Conservation (phyloP, 1,140 invertebrate species). For the Elymnias hypermnestra region DNA sequence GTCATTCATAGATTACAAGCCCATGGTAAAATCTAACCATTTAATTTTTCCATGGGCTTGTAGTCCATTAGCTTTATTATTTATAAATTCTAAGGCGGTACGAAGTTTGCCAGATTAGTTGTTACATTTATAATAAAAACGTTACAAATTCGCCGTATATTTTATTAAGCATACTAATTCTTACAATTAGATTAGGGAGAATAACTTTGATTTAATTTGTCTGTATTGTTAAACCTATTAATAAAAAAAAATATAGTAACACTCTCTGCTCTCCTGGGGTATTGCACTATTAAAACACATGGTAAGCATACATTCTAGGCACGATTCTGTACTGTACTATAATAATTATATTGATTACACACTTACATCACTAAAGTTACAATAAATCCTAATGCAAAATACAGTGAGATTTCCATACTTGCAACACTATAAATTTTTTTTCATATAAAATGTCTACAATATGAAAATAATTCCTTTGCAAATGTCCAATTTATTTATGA, state of each 20-base stretch:
- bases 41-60: too few relatives aligned
- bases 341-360: slow-evolving; percentile 58
- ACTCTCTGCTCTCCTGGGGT: slow-evolving; percentile 18
- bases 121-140: too few relatives aligned
- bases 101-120: too few relatives aligned
- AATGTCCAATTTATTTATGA: slow-evolving; percentile 7
- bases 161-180: too few relatives aligned
- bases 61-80: too few relatives aligned
- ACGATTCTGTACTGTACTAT: slow-evolving; percentile 70
- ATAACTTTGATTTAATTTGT: too few relatives aligned
- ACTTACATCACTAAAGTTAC: slow-evolving; percentile 36
- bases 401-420: slow-evolving; percentile 30
- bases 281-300: slow-evolving; percentile 72
- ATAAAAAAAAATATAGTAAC: not conserved
- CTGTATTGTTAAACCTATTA: not conserved
- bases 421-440: slow-evolving; percentile 7
- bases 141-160: too few relatives aligned
- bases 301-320: slow-evolving; percentile 70
- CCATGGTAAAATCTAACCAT: too few relatives aligned
- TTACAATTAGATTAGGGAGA: too few relatives aligned
- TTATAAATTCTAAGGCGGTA: too few relatives aligned
- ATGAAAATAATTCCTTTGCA: slow-evolving; percentile 19
- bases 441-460: slow-evolving; percentile 15
- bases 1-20: too few relatives aligned
- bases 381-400: slow-evolving; percentile 28